phyloP scores from a whole-genome alignment of 2,113 vertebrate species.

The Poicephalus gulielmi region DNA sequence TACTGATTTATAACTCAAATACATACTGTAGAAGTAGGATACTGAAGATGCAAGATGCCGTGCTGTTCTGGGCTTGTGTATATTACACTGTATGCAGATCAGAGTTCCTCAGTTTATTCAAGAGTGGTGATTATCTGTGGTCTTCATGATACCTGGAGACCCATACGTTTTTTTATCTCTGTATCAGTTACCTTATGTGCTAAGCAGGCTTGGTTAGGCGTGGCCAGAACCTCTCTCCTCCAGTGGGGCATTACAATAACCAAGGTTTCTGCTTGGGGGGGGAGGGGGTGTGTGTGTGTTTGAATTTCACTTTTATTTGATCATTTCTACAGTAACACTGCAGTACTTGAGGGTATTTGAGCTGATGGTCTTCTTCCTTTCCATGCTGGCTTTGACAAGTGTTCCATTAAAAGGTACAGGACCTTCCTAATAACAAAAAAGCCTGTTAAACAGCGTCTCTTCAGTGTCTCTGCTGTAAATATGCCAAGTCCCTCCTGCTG shows the following conservation, averaged over 20 bases:
- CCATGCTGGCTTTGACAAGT: background rate
- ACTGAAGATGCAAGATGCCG: background rate
- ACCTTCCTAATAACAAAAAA: background rate
- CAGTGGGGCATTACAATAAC: background rate
- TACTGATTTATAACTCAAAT: background rate
- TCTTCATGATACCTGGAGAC: background rate
- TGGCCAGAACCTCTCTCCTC: background rate
- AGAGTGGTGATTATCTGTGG: background rate
- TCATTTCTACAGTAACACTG: accelerated
- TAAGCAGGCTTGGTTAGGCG: background rate
- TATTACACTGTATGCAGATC: background rate
- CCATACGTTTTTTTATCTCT: background rate
- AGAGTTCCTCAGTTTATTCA: background rate
- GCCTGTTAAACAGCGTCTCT: background rate
- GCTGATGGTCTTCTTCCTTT: background rate
- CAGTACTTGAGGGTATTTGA: background rate
- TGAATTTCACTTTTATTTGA: background rate
- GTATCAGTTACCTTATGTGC: background rate
- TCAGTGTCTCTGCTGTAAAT: background rate
- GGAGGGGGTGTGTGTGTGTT: accelerated
- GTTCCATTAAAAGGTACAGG: background rate
- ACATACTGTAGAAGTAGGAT: background rate
- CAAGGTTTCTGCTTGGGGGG: background rate
- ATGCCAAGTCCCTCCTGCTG: background rate
- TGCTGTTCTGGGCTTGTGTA: background rate